Evolutionary conservation across 2,888 invertebrate species (phyloP), one percentile per base, ranked within the genome.

Genomic region (Epinotia bilunana): DNA sequence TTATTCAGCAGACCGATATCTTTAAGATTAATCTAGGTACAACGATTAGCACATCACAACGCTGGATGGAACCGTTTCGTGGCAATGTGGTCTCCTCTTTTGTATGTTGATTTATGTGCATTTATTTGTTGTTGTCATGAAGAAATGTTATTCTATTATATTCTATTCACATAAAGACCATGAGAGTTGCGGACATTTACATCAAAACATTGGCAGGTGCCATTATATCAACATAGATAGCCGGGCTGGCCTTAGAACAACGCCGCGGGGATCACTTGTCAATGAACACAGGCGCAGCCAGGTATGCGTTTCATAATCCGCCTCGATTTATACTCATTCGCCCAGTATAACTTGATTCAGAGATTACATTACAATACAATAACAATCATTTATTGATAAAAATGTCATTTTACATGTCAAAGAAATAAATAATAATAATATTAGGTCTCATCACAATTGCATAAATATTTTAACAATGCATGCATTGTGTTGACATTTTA

Each of bases 201-300:
- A 23, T 28, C 65, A 33, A 60, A 69, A 69, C 43, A 68, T 18
- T 58, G 43, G 58, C 69, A 69, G 69, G 46, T 60, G 69, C 69
- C n/a, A 46, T 60, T 60, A 69, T 28, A 60, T 46, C 39, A 69
- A 13, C 63, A 65, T 39, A 16, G 60, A 16, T n/a, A 39, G 16
- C 13, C 18, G 13, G 68, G 23, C 28, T 60, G 69, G 58, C 69
- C 69, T 60, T 46, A 5, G 46, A 46, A 11, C 58, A 46, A 5
- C 43, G 69, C 69, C 69, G 58, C 69, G 12, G 69, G 69, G 69
- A 69, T 60, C 60, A 60, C 58, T 69, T 43, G 68, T 60, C 39
- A 39, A 39, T 39, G 23, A 60, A 61, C 69, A 43, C 53, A 28
- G 53, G 65, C 65, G 53, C 65, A n/a, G 53, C 53, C 65, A 16